These are phyloP conservation scores for Heliothis peltigera DNA, from an alignment of 2,888 invertebrate species.

Conservation along the genomic window DNA sequence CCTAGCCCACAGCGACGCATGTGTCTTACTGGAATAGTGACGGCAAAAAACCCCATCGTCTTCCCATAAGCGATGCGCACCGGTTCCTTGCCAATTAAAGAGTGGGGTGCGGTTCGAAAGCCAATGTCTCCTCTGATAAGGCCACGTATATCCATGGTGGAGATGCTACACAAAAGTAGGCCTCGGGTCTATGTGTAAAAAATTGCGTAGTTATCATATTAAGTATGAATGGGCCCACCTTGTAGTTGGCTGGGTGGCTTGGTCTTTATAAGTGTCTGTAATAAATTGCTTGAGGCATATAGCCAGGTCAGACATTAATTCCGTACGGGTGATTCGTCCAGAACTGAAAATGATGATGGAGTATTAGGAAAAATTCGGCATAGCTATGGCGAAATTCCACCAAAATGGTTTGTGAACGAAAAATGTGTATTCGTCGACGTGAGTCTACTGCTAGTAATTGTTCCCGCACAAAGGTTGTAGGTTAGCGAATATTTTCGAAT, in stretches of 20 bases:
- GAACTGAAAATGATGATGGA: not conserved
- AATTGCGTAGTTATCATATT: constrained; percentile 45
- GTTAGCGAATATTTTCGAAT: too few species aligned
- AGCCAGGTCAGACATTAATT: too few species aligned
- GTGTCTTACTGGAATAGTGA: constrained; percentile 59
- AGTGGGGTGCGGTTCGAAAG: constrained; percentile 66
- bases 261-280: not conserved
- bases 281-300: constrained; percentile 11
- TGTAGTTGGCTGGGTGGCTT: not conserved
- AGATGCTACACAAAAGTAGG: constrained; percentile 44
- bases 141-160: constrained; percentile 25
- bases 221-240: constrained; percentile 40
- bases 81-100: constrained; percentile 65
- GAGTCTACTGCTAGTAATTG: too few species aligned
- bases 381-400: too few species aligned
- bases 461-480: too few species aligned
- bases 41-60: constrained; percentile 67
- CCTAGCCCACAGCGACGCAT: constrained; percentile 52
- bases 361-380: too few species aligned
- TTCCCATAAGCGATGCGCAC: constrained; percentile 70
- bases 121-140: constrained; percentile 53
- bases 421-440: too few species aligned
- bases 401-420: too few species aligned
- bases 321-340: not conserved
- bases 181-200: constrained; percentile 22